A percentile compares a stretch with the other conserved stretches of the same genome.
These are phyloP conservation scores for Micrasema longulum DNA, from an alignment of 1,140 invertebrate species.

Conservation along the genomic window DNA sequence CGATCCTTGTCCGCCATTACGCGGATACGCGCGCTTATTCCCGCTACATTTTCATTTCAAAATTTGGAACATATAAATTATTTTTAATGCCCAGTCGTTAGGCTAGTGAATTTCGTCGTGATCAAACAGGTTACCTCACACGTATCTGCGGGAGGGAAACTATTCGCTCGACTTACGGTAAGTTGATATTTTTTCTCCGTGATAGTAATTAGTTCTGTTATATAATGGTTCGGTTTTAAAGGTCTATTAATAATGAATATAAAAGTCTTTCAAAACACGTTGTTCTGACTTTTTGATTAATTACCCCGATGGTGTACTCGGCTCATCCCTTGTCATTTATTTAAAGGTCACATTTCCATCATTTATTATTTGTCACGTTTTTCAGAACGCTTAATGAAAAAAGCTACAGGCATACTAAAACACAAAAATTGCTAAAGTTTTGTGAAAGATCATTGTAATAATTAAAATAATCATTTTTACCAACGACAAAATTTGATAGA, in stretches of 20 bases:
- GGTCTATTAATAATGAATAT: conserved; percentile 4
- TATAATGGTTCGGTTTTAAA: conserved; percentile 11
- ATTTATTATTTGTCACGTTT: not conserved
- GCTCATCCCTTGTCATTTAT: too few relatives aligned
- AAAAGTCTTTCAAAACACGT: not conserved
- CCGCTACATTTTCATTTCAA: conserved; percentile 6
- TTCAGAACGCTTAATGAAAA: not conserved
- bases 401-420: too few relatives aligned
- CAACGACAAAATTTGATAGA: too few relatives aligned
- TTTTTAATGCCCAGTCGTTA: conserved; percentile 16
- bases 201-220: conserved; percentile 14
- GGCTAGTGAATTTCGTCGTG: not conserved
- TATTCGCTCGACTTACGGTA: not conserved
- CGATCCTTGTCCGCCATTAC: conserved; percentile 40
- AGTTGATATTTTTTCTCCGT: conserved; percentile 6
- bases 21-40: conserved; percentile 26
- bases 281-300: not conserved
- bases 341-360: too few relatives aligned
- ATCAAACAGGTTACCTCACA: conserved; percentile 5
- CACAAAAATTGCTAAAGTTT: too few relatives aligned
- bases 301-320: not conserved
- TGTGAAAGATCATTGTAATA: too few relatives aligned
- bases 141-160: not conserved
- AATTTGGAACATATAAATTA: conserved; percentile 33
- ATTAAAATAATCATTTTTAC: too few relatives aligned